Percentiles rank a stretch among this genome's conserved stretches.
Evolutionary conservation across 2,113 vertebrate genomes (phyloP).

Genomic region (Heptranchias perlo): DNA sequence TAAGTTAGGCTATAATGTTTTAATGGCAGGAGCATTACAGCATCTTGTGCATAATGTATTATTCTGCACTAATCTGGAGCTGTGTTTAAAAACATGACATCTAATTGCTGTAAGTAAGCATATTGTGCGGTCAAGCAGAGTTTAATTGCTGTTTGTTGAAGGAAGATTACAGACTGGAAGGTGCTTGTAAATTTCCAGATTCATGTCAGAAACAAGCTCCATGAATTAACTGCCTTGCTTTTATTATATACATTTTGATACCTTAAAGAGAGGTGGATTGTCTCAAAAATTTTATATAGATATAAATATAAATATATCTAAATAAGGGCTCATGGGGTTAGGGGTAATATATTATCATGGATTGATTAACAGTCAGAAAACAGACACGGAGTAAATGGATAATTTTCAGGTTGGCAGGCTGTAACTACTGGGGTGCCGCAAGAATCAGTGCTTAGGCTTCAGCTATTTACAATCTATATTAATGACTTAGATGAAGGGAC

Average conservation of each 20-base stretch:
- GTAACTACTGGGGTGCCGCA: too few species aligned
- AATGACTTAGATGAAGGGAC: too few species aligned
- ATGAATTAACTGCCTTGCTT: not conserved
- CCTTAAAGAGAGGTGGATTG: not conserved
- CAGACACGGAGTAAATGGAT: too few species aligned
- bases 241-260: not conserved
- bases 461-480: too few species aligned
- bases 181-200: not conserved
- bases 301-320: too few species aligned
- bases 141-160: not conserved
- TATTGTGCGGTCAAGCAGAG: not conserved
- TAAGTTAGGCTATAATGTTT: not conserved
- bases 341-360: too few species aligned
- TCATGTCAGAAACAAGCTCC: not conserved
- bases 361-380: too few species aligned
- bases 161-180: not conserved
- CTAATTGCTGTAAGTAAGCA: not conserved
- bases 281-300: not conserved
- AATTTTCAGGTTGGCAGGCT: too few species aligned
- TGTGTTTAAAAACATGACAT: not conserved
- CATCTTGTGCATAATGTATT: not conserved
- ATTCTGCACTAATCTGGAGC: not conserved
- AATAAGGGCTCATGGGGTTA: too few species aligned
- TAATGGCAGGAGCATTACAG: not conserved
- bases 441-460: too few species aligned